A percentile compares a stretch with the other conserved stretches of the same genome.
Conservation (phyloP, 2,888 invertebrate species). For the Oegoconia quadripuncta region DNA sequence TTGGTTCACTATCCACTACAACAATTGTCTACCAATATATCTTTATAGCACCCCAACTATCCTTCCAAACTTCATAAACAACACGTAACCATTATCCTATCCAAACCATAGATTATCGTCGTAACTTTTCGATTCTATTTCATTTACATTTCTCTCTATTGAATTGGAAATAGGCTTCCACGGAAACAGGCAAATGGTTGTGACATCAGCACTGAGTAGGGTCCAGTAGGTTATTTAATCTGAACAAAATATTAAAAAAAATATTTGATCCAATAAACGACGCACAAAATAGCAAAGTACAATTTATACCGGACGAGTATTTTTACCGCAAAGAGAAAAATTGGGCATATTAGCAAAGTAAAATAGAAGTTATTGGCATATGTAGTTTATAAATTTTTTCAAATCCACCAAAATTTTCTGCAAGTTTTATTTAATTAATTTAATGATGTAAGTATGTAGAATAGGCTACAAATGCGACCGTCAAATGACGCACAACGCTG, state of each 20-base stretch:
- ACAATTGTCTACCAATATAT: too few relatives aligned
- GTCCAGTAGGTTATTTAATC: conserved; percentile 1
- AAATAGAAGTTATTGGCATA: too few relatives aligned
- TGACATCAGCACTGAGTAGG: too few relatives aligned
- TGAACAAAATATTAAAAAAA: neutral
- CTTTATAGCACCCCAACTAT: too few relatives aligned
- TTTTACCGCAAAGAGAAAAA: neutral
- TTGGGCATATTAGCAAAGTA: too few relatives aligned
- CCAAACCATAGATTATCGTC: conserved; percentile 2
- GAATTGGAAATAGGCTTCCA: conserved; percentile 26
- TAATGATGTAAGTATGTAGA: too few relatives aligned
- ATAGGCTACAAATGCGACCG: too few relatives aligned
- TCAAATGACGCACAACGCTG: too few relatives aligned
- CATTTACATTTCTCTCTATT: conserved; percentile 36
- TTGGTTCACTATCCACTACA: too few relatives aligned
- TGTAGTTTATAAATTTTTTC: too few relatives aligned
- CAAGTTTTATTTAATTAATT: too few relatives aligned
- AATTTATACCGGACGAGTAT: neutral
- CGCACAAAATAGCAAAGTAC: neutral
- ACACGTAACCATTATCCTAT: neutral
- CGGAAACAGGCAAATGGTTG: conserved; percentile 2
- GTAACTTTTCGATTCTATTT: conserved; percentile 29
- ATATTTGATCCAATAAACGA: neutral
- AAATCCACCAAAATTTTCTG: too few relatives aligned
- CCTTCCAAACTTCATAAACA: neutral